Conservation (phyloP, 53 echinoderm and acorn worm genomes). For the Mesocentrotus franciscanus region DNA sequence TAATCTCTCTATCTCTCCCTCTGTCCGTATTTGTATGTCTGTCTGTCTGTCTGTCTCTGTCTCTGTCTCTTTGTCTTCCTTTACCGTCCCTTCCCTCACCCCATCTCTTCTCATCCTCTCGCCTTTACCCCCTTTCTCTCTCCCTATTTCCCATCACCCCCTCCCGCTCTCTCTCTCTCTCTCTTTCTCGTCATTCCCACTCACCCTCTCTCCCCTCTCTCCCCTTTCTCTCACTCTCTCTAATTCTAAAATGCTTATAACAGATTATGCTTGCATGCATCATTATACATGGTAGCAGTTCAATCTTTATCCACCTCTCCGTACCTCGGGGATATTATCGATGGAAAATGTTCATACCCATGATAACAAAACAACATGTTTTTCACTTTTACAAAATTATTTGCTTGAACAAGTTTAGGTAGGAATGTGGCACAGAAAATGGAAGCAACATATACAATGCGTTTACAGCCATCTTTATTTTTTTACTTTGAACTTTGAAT, state of each 20-base stretch:
- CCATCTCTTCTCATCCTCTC: too few species aligned
- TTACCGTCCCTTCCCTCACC: background rate
- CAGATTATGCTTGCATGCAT: background rate
- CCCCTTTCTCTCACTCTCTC: too few species aligned
- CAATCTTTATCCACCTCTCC: background rate
- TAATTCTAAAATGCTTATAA: background rate
- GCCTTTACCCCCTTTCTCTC: background rate
- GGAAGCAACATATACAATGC: too few species aligned
- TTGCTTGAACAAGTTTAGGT: background rate
- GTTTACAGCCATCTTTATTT: too few species aligned
- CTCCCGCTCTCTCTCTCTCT: constrained; percentile 19
- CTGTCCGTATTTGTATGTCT: background rate
- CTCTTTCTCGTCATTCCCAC: background rate
- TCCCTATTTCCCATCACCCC: background rate
- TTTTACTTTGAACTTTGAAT: too few species aligned
- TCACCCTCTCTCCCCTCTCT: background rate
- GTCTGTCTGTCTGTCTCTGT: background rate
- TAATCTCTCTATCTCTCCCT: background rate
- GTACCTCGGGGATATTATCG: background rate
- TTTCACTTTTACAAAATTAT: background rate
- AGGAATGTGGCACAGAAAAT: too few species aligned
- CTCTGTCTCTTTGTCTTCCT: background rate
- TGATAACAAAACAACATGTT: background rate
- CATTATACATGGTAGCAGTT: background rate
- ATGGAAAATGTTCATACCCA: constrained; percentile 18